Evolutionary conservation across 2,113 vertebrate genomes (phyloP).

Genomic region (Odocoileus virginianus): DNA sequence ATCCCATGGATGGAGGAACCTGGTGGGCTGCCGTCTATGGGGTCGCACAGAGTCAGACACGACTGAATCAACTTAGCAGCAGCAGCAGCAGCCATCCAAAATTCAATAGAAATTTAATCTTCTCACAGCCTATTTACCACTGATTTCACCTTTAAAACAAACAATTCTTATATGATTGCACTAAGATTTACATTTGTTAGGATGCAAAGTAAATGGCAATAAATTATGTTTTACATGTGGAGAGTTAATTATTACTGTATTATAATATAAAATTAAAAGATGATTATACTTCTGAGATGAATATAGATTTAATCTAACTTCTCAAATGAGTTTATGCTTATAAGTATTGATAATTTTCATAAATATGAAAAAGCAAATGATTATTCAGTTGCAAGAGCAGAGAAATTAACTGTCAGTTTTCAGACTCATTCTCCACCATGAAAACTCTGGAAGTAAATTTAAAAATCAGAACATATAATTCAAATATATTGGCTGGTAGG

Average conservation of each 20-base stretch:
- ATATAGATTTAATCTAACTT: not conserved
- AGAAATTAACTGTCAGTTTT: slow-evolving; percentile 1
- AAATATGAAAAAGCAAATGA: slow-evolving; percentile 20
- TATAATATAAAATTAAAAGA: slow-evolving; percentile 29
- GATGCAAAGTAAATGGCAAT: not conserved
- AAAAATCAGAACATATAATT: not conserved
- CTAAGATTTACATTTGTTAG: not conserved
- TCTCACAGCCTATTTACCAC: not conserved
- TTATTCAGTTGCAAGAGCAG: not conserved
- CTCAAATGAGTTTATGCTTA: not conserved
- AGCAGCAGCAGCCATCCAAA: not conserved
- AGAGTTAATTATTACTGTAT: not conserved
- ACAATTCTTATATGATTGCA: not conserved
- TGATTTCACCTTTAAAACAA: not conserved
- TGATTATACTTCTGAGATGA: slow-evolving; percentile 4
- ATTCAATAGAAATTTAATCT: not conserved
- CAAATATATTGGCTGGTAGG: not conserved
- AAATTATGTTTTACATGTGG: not conserved
- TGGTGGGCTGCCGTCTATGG: not conserved
- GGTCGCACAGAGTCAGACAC: rapidly evolving
- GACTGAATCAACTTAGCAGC: not conserved
- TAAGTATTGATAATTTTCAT: slow-evolving; percentile 1
- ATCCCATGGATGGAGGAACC: not conserved
- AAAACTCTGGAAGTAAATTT: not conserved
- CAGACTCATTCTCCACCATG: not conserved